Evolutionary conservation across 2,113 vertebrate genomes (phyloP).

Genomic region (Sitta europaea): DNA sequence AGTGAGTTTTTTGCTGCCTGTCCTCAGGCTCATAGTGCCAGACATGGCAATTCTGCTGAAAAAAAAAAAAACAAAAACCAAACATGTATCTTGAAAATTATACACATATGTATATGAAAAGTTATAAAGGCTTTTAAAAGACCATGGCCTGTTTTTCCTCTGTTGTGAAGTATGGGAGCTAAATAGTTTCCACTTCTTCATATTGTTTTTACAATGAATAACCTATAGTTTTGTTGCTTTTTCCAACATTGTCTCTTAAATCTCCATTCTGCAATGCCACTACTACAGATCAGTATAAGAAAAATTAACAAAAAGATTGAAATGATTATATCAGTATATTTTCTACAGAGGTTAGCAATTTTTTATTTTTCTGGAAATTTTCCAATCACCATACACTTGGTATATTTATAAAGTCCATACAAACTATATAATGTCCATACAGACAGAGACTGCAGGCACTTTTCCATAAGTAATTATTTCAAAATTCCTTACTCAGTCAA

Average conservation of each 20-base stretch:
- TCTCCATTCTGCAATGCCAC: not conserved
- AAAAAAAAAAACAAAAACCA: not conserved
- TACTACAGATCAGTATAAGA: not conserved
- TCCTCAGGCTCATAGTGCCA: not conserved
- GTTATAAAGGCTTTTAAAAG: not conserved
- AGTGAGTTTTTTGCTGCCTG: not conserved
- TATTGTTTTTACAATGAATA: not conserved
- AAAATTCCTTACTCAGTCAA: not conserved
- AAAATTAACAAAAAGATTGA: not conserved
- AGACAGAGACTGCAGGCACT: not conserved
- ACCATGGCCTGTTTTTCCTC: not conserved
- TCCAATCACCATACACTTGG: not conserved
- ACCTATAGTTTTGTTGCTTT: not conserved
- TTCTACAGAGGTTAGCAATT: not conserved
- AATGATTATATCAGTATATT: not conserved
- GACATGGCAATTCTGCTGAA: not conserved
- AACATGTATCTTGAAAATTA: not conserved
- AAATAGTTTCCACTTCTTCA: not conserved
- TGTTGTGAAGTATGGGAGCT: not conserved
- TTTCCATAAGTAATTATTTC: not conserved
- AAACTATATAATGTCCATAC: not conserved
- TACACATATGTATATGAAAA: not conserved
- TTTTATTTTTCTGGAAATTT: not conserved
- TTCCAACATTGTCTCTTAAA: not conserved
- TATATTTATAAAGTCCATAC: not conserved